Evolutionary conservation across 2,888 invertebrate genomes (phyloP).

Genomic region (Drosophila longiperda): DNA sequence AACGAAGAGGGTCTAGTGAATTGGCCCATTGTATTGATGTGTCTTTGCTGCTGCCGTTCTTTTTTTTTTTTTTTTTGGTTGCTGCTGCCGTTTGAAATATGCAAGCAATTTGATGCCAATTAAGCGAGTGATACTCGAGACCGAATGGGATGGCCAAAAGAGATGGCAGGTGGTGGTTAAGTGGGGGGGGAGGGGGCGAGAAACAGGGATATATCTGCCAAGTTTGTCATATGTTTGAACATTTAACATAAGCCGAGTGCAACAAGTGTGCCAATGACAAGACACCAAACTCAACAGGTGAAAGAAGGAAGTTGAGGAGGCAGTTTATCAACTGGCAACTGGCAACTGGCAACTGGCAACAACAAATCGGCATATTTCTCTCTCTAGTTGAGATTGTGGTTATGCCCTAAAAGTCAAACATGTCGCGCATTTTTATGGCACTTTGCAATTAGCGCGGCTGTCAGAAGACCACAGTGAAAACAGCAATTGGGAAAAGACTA

Average conservation of each 20-base stretch:
- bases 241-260: conserved; percentile 41
- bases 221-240: conserved; percentile 47
- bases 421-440: conserved; percentile 70
- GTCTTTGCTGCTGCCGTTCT: conserved; percentile 47
- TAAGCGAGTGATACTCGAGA: conserved; percentile 61
- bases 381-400: background rate
- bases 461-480: conserved; percentile 34
- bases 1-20: conserved; percentile 19
- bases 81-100: conserved; percentile 68
- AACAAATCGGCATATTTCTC: conserved; percentile 12
- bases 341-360: background rate
- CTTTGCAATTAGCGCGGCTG: conserved; percentile 73
- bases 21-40: conserved; percentile 75
- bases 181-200: background rate
- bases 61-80: conserved; percentile 29
- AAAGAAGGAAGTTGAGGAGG: background rate
- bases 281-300: background rate
- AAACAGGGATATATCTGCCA: conserved; percentile 11
- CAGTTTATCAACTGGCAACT: background rate
- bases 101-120: conserved; percentile 79
- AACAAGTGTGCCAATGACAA: conserved; percentile 53
- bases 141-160: background rate
- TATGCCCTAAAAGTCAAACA: conserved; percentile 46
- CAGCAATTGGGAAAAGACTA: background rate
- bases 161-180: background rate